These are phyloP conservation scores for Antheraea yamamai DNA, from an alignment of 2,888 invertebrate species.

Conservation along the genomic window DNA sequence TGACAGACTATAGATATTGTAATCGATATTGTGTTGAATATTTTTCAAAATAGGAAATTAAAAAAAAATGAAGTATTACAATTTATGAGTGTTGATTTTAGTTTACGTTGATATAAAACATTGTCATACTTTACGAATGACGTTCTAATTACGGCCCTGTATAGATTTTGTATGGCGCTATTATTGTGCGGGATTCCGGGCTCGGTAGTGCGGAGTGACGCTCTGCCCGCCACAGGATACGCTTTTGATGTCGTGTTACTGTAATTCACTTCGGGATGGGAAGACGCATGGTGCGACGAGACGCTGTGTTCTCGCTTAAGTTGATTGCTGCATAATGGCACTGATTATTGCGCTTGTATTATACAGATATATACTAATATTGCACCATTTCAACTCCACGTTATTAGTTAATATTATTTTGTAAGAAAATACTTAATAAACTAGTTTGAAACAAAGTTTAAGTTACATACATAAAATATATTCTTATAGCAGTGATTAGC, in stretches of 20 bases:
- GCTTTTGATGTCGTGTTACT: conserved; percentile 12
- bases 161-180: conserved; percentile 11
- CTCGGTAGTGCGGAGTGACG: conserved; percentile 3
- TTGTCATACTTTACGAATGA: neutral
- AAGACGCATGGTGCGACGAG: neutral
- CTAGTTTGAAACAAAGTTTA: neutral
- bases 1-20: too few species aligned
- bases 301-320: neutral
- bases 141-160: conserved; percentile 6
- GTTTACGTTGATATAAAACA: conserved; percentile 2
- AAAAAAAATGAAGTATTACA: neutral
- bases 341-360: neutral
- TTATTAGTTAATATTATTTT: neutral
- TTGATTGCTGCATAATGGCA: conserved; percentile 2
- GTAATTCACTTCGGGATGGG: conserved; percentile 10
- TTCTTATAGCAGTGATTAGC: too few species aligned
- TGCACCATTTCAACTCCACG: neutral
- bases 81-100: neutral
- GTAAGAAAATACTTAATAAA: neutral
- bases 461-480: too few species aligned
- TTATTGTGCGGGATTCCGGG: conserved; percentile 7
- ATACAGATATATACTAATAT: neutral
- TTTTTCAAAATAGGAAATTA: too few species aligned
- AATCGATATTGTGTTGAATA: too few species aligned
- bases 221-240: conserved; percentile 3